Conservation (phyloP, 2,888 invertebrate species). For the Philopedon plagiatum region DNA sequence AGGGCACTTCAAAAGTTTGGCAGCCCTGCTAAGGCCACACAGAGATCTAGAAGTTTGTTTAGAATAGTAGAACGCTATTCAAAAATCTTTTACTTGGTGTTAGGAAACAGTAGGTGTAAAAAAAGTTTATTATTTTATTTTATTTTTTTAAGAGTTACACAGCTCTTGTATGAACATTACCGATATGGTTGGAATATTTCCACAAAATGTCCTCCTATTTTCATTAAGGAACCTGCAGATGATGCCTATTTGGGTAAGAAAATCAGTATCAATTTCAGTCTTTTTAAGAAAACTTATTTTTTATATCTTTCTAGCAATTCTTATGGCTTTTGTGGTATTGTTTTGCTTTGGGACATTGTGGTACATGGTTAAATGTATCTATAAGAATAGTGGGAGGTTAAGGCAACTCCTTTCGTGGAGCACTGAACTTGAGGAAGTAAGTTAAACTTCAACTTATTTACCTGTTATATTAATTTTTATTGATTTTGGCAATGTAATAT, state of each 20-base stretch:
- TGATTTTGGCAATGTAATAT: too few relatives aligned
- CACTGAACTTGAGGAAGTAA: conserved; percentile 65
- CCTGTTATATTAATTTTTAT: too few relatives aligned
- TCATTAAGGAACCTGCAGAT: conserved; percentile 66
- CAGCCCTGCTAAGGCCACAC: too few relatives aligned
- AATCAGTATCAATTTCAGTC: neutral
- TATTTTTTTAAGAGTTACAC: conserved; percentile 58
- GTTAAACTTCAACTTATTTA: conserved; percentile 17
- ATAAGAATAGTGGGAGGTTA: conserved; percentile 63
- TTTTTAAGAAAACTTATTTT: neutral
- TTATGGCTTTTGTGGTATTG: conserved; percentile 67
- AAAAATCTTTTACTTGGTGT: too few relatives aligned
- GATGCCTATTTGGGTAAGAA: conserved; percentile 68
- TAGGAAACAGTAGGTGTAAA: too few relatives aligned
- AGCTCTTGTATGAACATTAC: conserved; percentile 66
- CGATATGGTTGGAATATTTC: conserved; percentile 67
- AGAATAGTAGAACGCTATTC: neutral
- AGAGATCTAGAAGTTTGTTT: too few relatives aligned
- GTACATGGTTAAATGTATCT: conserved; percentile 69
- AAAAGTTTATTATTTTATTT: neutral
- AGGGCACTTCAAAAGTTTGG: too few relatives aligned
- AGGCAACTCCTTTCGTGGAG: conserved; percentile 57
- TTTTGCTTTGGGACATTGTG: conserved; percentile 68
- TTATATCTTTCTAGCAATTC: conserved; percentile 64
- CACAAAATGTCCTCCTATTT: conserved; percentile 17